Conservation (phyloP, 2,888 invertebrate genomes). For the Mesorhabditis spiculigera region DNA sequence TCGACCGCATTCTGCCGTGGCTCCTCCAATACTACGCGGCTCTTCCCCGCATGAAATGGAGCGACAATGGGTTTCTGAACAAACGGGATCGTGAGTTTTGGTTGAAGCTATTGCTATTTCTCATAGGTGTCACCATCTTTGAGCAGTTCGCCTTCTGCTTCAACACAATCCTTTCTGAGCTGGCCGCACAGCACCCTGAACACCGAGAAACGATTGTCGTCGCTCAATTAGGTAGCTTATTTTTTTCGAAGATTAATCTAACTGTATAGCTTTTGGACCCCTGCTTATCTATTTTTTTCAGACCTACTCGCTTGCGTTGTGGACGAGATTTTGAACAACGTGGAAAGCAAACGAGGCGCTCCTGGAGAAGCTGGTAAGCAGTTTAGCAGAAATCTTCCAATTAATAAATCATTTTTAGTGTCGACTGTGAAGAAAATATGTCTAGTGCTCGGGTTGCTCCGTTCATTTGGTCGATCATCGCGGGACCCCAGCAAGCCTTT, state of each 20-base stretch:
- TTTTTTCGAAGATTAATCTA: not conserved
- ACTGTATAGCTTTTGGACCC: not conserved
- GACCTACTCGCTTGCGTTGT: constrained; percentile 34
- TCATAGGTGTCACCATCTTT: constrained; percentile 75
- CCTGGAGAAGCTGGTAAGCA: not conserved
- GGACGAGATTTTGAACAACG: constrained; percentile 22
- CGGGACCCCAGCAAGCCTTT: constrained; percentile 73
- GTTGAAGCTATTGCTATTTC: constrained; percentile 1
- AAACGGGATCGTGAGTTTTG: constrained; percentile 47
- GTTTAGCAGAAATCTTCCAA: not conserved
- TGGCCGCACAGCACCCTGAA: constrained; percentile 63
- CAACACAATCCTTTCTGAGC: constrained; percentile 86
- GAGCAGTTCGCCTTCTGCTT: constrained; percentile 94
- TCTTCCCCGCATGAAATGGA: constrained; percentile 51
- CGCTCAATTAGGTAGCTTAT: constrained; percentile 29
- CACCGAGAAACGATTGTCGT: constrained; percentile 40
- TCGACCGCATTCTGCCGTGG: constrained; percentile 19
- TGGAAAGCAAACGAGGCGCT: constrained; percentile 14
- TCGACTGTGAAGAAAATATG: constrained; percentile 43
- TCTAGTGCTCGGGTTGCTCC: constrained; percentile 77
- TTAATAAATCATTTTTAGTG: constrained; percentile 20
- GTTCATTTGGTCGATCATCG: constrained; percentile 82
- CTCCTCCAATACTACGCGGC: constrained; percentile 35
- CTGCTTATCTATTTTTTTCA: constrained; percentile 2
- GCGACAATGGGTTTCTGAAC: constrained; percentile 52